A percentile compares a stretch with the other conserved stretches of the same genome.
These are phyloP conservation scores for Neomonachus schauinslandi DNA, from an alignment of 2,113 vertebrate genomes.

Conservation along the genomic window DNA sequence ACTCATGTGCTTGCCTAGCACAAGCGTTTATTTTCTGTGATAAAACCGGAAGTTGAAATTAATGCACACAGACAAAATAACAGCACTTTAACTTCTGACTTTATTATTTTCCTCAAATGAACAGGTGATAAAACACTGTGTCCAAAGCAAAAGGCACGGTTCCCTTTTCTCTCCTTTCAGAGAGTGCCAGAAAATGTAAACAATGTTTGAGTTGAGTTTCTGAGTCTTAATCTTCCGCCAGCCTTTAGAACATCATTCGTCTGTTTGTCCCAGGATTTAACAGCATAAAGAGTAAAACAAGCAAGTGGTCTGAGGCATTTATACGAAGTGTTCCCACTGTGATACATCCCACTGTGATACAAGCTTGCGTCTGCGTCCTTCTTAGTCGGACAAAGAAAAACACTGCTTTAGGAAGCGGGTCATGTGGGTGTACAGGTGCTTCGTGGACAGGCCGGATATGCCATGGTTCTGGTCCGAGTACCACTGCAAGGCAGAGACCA, in stretches of 20 bases:
- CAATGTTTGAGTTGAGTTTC: conserved; percentile 57
- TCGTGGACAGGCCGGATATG: conserved; percentile 90
- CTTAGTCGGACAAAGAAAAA: conserved; percentile 85
- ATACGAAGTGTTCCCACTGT: conserved; percentile 4
- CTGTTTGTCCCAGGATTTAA: conserved; percentile 54
- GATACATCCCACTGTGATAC: neutral
- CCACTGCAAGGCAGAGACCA: conserved; percentile 90
- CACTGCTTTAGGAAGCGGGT: conserved; percentile 97
- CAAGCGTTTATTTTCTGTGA: neutral
- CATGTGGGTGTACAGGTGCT: conserved; percentile 94
- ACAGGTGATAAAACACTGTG: conserved; percentile 58
- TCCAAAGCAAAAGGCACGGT: neutral
- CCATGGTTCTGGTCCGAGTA: conserved; percentile 96
- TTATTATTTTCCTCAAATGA: conserved; percentile 73
- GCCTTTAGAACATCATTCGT: conserved; percentile 61
- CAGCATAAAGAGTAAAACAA: conserved; percentile 47
- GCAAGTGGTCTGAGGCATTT: conserved; percentile 24
- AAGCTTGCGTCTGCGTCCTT: neutral
- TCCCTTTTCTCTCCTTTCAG: conserved; percentile 49
- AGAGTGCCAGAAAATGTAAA: conserved; percentile 78
- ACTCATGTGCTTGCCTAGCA: neutral
- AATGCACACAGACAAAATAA: conserved; percentile 47
- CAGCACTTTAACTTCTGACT: conserved; percentile 64
- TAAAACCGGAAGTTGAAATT: conserved; percentile 15
- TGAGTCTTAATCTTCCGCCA: conserved; percentile 48